A percentile compares a stretch with the other conserved stretches of the same genome.
Conservation (phyloP, 1,140 invertebrate species). For the Stenopsyche tienmushanensis region DNA sequence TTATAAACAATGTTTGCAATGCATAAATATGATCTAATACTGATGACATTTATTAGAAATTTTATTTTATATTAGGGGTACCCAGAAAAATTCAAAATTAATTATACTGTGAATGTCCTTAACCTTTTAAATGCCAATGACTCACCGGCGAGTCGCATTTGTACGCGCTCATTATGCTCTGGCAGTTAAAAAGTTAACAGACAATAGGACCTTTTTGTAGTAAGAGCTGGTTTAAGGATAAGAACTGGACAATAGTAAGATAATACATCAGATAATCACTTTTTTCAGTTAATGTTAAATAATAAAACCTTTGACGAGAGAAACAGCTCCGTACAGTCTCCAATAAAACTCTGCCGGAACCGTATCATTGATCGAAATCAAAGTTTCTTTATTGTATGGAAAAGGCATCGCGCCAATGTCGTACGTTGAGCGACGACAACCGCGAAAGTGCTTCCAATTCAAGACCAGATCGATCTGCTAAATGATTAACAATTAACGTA, state of each 20-base stretch:
- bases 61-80: no score
- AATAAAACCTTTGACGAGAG: conserved; percentile 87
- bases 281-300: conserved; percentile 15
- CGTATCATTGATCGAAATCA: conserved; percentile 49
- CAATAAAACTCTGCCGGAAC: conserved; percentile 81
- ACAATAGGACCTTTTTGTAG: no score
- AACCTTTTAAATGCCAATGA: no score
- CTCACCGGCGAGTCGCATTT: no score
- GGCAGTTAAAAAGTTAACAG: no score
- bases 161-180: no score
- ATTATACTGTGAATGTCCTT: no score
- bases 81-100: no score
- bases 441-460: conserved; percentile 82
- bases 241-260: neutral
- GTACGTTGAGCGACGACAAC: conserved; percentile 65
- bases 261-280: neutral
- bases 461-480: conserved; percentile 77
- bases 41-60: conserved; percentile 3
- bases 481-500: conserved; percentile 80
- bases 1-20: neutral
- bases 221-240: no score
- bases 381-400: conserved; percentile 60
- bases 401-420: conserved; percentile 78
- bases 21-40: neutral
- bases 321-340: conserved; percentile 90